A percentile compares a stretch with the other conserved stretches of the same genome.
Conservation (phyloP, 2,888 invertebrate genomes). For the Choreutis nemorana region DNA sequence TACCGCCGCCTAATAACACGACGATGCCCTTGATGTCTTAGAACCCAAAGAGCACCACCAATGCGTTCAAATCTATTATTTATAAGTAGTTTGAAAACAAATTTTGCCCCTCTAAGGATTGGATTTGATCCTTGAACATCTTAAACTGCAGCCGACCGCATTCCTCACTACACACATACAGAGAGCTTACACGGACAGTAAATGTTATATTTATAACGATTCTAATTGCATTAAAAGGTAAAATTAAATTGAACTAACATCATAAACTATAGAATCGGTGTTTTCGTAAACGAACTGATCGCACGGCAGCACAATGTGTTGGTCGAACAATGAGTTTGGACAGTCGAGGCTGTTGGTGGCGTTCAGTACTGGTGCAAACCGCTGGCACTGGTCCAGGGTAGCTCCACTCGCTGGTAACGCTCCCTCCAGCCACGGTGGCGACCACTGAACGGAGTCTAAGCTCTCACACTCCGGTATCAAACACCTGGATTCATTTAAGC, state of each 20-base stretch:
- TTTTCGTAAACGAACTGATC: constrained; percentile 32
- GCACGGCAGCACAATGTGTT: constrained; percentile 17
- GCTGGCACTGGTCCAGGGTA: constrained; percentile 26
- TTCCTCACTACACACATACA: no score
- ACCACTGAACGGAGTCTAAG: constrained; percentile 17
- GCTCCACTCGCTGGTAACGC: constrained; percentile 25
- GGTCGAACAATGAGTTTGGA: constrained; percentile 30
- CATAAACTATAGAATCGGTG: constrained; percentile 37
- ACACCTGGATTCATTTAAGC: no score
- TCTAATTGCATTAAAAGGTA: no score
- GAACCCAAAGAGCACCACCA: no score
- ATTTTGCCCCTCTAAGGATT: no score
- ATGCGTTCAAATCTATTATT: no score
- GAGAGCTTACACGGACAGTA: no score
- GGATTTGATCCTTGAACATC: no score
- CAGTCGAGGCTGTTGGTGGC: constrained; percentile 16
- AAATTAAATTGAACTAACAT: constrained; percentile 36
- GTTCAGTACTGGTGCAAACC: constrained; percentile 16
- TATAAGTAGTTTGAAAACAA: no score
- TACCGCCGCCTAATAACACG: neutral
- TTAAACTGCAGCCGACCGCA: no score
- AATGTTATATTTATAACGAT: no score
- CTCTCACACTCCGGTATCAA: constrained; percentile 12
- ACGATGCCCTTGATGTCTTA: no score
- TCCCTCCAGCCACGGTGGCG: constrained; percentile 28